These are phyloP conservation scores for Caenorhabditis sp. DNA, from an alignment of 2,888 invertebrate species.

Conservation along the genomic window DNA sequence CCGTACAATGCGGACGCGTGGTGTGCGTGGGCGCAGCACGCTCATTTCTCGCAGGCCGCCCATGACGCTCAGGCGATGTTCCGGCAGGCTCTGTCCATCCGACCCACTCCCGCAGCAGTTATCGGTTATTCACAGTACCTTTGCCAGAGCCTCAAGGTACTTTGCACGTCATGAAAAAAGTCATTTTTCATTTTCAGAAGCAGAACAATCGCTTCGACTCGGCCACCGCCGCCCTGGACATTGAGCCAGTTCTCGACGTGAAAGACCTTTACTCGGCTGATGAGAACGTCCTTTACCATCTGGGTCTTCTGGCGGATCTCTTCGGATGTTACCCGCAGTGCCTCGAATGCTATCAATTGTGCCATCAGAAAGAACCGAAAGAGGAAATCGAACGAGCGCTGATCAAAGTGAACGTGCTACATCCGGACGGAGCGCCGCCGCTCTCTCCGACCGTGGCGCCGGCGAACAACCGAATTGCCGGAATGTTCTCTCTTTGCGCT, in stretches of 20 bases:
- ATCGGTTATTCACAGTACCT: constrained; percentile 40
- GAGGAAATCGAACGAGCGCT: constrained; percentile 34
- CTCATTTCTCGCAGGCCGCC: constrained; percentile 18
- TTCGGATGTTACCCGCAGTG: constrained; percentile 63
- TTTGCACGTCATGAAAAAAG: not conserved
- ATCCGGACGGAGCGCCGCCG: not conserved
- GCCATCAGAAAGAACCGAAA: not conserved
- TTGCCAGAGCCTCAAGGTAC: constrained; percentile 32
- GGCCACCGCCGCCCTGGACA: constrained; percentile 51
- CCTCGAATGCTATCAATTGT: constrained; percentile 32
- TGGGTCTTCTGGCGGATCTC: constrained; percentile 58
- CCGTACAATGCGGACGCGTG: constrained; percentile 62
- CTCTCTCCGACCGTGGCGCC: not conserved
- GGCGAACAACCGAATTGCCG: constrained; percentile 8
- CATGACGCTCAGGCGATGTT: constrained; percentile 59
- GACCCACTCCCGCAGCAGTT: constrained; percentile 29
- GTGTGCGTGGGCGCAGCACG: constrained; percentile 61
- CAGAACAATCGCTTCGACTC: constrained; percentile 36
- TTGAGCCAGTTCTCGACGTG: constrained; percentile 54
- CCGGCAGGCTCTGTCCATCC: constrained; percentile 55
- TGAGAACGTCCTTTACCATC: constrained; percentile 31
- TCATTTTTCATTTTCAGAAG: constrained; percentile 20
- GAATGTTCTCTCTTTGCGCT: constrained; percentile 3
- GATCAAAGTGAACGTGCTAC: constrained; percentile 23
- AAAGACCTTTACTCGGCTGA: constrained; percentile 27